These are phyloP conservation scores for Tautogolabrus adspersus DNA, from an alignment of 2,113 vertebrate species.

Conservation along the genomic window DNA sequence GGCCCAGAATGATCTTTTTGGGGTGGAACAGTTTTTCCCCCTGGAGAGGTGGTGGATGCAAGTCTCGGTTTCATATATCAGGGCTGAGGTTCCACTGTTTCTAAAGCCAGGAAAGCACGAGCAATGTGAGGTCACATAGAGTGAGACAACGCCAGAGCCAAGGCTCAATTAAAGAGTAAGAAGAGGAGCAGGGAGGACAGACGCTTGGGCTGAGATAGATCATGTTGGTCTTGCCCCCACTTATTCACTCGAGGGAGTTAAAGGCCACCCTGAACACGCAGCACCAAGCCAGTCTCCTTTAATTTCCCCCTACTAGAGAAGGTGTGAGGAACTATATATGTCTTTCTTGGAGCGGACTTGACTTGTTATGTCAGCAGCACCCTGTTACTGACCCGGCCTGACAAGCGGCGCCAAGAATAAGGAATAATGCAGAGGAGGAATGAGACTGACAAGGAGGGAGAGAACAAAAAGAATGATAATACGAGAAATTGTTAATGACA, in stretches of 20 bases:
- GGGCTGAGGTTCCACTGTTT: conserved; percentile 61
- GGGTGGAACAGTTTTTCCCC: conserved; percentile 54
- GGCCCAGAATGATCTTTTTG: conserved; percentile 55
- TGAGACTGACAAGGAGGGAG: conserved; percentile 40
- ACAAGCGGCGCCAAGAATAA: conserved; percentile 69
- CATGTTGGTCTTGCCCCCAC: conserved; percentile 56
- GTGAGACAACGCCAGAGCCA: conserved; percentile 67
- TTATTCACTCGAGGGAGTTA: conserved; percentile 34
- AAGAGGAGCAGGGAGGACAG: conserved; percentile 62
- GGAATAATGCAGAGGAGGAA: conserved; percentile 46
- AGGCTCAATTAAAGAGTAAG: conserved; percentile 70
- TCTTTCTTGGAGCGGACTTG: conserved; percentile 69
- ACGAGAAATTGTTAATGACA: conserved; percentile 20
- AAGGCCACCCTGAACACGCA: conserved; percentile 39
- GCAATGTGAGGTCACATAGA: conserved; percentile 70
- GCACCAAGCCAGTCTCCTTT: conserved; percentile 37
- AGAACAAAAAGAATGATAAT: conserved; percentile 43
- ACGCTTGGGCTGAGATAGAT: conserved; percentile 59
- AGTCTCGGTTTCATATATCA: conserved; percentile 71
- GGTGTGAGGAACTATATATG: conserved; percentile 71
- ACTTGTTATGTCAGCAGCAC: conserved; percentile 67
- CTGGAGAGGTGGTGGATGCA: conserved; percentile 60
- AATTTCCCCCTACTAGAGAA: conserved; percentile 51
- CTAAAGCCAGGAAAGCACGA: conserved; percentile 64
- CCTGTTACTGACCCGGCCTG: conserved; percentile 62